Evolutionary conservation across 1,140 invertebrate species (phyloP).

Genomic region (Melanaphis sacchari): DNA sequence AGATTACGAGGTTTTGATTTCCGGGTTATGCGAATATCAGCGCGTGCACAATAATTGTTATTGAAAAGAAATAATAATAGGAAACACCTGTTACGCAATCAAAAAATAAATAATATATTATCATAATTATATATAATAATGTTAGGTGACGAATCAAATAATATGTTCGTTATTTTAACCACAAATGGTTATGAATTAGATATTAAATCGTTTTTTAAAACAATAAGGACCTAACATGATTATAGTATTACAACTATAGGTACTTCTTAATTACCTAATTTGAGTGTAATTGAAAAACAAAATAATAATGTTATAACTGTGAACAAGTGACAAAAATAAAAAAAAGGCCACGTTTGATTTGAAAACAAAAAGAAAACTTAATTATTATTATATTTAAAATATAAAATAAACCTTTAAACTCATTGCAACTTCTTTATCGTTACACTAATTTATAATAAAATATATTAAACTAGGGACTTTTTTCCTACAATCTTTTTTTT

Average conservation of each 20-base stretch:
- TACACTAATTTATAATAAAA: background rate
- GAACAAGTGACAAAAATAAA: background rate
- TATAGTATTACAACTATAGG: background rate
- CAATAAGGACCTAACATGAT: background rate
- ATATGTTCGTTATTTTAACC: background rate
- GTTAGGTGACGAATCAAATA: background rate
- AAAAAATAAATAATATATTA: background rate
- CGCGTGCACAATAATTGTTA: background rate
- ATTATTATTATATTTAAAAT: background rate
- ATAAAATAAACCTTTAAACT: background rate
- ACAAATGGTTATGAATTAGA: background rate
- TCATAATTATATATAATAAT: background rate
- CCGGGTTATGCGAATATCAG: background rate
- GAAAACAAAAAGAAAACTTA: slow-evolving; percentile 24
- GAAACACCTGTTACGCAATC: background rate
- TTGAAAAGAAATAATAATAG: background rate
- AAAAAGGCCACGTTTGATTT: background rate
- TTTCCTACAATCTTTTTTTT: background rate
- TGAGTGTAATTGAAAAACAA: background rate
- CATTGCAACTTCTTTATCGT: background rate
- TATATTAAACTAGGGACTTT: background rate
- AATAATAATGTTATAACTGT: background rate
- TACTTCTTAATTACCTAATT: background rate
- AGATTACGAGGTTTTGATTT: background rate
- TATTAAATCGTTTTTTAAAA: background rate